Percentiles rank a stretch among this genome's conserved stretches.
Evolutionary conservation across 2,113 vertebrate genomes (phyloP).

Genomic region (Psittacus erithacus): DNA sequence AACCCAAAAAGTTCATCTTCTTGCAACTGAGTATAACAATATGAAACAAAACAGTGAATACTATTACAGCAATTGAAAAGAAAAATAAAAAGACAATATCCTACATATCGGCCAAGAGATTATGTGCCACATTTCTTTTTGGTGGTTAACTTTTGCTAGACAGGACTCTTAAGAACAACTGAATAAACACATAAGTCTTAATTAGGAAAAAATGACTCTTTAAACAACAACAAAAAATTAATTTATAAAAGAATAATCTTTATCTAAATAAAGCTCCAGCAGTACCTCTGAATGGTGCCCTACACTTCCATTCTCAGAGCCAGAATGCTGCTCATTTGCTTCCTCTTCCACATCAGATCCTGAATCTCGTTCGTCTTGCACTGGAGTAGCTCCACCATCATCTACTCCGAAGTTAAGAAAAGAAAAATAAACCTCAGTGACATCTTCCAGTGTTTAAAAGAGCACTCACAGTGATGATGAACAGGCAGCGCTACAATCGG

Average conservation of each 20-base stretch:
- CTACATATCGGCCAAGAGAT: background rate
- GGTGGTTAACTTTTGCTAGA: background rate
- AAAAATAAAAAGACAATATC: background rate
- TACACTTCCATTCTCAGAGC: conserved; percentile 81
- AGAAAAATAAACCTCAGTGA: background rate
- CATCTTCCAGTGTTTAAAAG: background rate
- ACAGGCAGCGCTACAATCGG: background rate
- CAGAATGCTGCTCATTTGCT: conserved; percentile 77
- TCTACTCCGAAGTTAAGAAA: conserved; percentile 77
- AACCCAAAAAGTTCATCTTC: background rate
- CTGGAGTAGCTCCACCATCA: conserved; percentile 95
- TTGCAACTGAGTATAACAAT: background rate
- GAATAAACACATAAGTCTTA: background rate
- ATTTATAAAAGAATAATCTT: background rate
- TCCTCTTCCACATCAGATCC: conserved; percentile 89
- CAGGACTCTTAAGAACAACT: background rate
- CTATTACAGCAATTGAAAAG: background rate
- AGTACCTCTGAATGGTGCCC: conserved; percentile 86
- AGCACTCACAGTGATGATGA: background rate
- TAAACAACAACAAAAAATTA: background rate
- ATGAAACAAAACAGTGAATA: background rate
- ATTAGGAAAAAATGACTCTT: background rate
- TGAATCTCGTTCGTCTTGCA: conserved; percentile 91
- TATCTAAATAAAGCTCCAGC: background rate
- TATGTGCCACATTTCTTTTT: background rate